These are phyloP conservation scores for Pipistrellus pygmaeus DNA, from an alignment of 2,797 vertebrate genomes.

Conservation along the genomic window DNA sequence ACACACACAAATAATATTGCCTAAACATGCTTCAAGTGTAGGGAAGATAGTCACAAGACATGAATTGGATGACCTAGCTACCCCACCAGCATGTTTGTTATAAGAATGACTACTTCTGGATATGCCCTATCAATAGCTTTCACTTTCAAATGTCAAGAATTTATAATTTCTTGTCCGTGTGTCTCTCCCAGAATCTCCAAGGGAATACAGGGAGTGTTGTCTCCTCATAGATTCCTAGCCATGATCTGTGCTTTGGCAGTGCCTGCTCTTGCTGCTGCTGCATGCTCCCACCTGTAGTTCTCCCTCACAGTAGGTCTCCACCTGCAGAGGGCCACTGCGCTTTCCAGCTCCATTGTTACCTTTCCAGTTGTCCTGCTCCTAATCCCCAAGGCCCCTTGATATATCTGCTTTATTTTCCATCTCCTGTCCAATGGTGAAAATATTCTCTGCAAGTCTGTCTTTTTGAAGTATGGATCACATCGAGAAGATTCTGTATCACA, in stretches of 20 bases:
- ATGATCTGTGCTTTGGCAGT: not conserved
- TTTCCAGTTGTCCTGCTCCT: not conserved
- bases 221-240: not conserved
- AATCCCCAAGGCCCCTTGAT: not conserved
- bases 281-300: not conserved
- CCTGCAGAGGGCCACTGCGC: not conserved
- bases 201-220: not conserved
- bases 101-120: not conserved
- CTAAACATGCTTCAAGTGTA: not conserved
- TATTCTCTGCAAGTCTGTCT: not conserved
- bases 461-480: not conserved
- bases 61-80: not conserved
- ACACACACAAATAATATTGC: not conserved
- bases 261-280: not conserved
- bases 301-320: accelerated
- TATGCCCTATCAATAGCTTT: not conserved
- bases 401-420: not conserved
- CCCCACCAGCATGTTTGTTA: not conserved
- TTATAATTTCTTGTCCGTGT: not conserved
- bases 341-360: not conserved
- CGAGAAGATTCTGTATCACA: not conserved
- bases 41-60: accelerated
- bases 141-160: not conserved
- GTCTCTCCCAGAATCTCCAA: not conserved
- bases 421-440: not conserved